A percentile compares a stretch with the other conserved stretches of the same genome.
Conservation (phyloP, 2,888 invertebrate species). For the Panorpa germanica region DNA sequence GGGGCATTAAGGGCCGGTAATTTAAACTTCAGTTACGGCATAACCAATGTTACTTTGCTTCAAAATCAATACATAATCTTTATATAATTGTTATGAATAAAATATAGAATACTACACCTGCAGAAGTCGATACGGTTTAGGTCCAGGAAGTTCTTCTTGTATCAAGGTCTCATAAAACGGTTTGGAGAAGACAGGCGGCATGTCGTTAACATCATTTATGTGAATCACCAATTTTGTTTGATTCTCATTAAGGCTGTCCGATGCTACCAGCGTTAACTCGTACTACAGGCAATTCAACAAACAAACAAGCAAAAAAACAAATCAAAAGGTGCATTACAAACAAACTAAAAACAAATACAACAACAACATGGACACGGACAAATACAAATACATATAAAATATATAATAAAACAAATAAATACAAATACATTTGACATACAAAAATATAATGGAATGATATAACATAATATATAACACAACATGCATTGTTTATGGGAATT, state of each 20-base stretch:
- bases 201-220: conserved; percentile 75
- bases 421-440: background rate
- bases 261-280: conserved; percentile 74
- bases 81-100: too few species aligned
- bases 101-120: too few species aligned
- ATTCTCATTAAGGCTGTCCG: conserved; percentile 80
- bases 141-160: conserved; percentile 53
- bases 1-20: too few species aligned
- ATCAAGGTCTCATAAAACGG: conserved; percentile 52
- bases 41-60: too few species aligned
- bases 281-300: conserved; percentile 42
- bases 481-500: too few species aligned
- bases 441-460: background rate
- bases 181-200: conserved; percentile 64
- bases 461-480: conserved; percentile 4
- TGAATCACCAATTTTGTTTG: conserved; percentile 64
- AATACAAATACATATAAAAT: conserved; percentile 10
- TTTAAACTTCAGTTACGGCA: too few species aligned
- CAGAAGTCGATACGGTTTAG: conserved; percentile 48
- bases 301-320: conserved; percentile 16
- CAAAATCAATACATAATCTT: too few species aligned
- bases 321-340: conserved; percentile 5
- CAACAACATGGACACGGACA: conserved; percentile 11
- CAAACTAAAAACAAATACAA: conserved; percentile 15
- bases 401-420: conserved; percentile 8